These are phyloP conservation scores for Nomada hirtipes DNA, from an alignment of 2,888 invertebrate genomes.

Conservation along the genomic window DNA sequence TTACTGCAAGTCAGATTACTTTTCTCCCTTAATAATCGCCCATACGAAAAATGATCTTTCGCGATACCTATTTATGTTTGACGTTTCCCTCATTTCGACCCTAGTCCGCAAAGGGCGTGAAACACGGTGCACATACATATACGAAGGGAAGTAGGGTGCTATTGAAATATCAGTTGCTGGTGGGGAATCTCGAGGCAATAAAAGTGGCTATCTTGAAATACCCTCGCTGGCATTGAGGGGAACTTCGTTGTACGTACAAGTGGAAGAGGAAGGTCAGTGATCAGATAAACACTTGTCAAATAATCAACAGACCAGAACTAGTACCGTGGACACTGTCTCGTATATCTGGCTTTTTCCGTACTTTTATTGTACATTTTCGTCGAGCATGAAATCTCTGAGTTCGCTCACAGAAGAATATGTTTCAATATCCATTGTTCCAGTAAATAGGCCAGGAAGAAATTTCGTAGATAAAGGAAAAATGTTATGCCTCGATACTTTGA, in stretches of 20 bases:
- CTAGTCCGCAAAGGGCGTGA: background rate
- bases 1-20: constrained; percentile 35
- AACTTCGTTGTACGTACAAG: constrained; percentile 1
- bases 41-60: background rate
- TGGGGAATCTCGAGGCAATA: constrained; percentile 11
- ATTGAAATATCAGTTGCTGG: constrained; percentile 16
- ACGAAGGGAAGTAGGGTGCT: background rate
- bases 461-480: background rate
- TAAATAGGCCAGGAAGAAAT: background rate
- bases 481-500: constrained; percentile 5
- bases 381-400: background rate
- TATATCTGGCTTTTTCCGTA: background rate
- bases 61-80: constrained; percentile 35
- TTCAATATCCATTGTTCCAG: too few species aligned
- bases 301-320: constrained; percentile 26
- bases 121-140: background rate
- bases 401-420: background rate
- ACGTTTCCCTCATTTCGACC: background rate
- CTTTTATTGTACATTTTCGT: constrained; percentile 4
- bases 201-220: constrained; percentile 6
- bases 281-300: constrained; percentile 36
- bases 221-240: constrained; percentile 4
- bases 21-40: constrained; percentile 3
- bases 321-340: background rate
- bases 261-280: constrained; percentile 7